Evolutionary conservation across 1,140 invertebrate species (phyloP), one percentile per base, ranked within the genome.

Genomic region (Sycophaga agraensis): DNA sequence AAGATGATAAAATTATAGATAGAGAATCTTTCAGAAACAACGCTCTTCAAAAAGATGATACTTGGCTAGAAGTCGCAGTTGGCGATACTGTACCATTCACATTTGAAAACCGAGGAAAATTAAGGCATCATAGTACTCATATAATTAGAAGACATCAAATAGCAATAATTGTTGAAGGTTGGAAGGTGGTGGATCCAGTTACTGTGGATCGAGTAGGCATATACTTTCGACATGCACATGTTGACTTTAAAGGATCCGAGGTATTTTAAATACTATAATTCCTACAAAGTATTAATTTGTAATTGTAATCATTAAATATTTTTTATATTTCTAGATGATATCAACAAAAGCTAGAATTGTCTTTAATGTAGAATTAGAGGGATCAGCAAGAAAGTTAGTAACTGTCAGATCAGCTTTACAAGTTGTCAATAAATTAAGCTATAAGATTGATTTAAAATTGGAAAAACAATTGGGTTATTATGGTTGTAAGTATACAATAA

Each of bases 191-290:
- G 55, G 85, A 87, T 65, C 93, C 96, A 14, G 90, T 99, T 1
- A 93, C 93, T 2, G 90, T 99, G 1, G 96, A 99, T 80, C 91
- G 92, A 80, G 95, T 98, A 14, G 97, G 96, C 1, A 86, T 93
- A 16, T 99, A 92, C 78, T 99, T 98, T 75, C 81, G 96, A 54
- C 85, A 92, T 66, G 87, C 91, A 1, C 83, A 84, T 17, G 82
- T 83, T 7, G 83, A 87, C 39, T 51, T 73, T 26, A 66, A 60
- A 49, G 65, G 57, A 28, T 66, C 73, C 43, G 71, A 79, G 45
- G 77, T 77, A 54, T n/a, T n/a, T n/a, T 28, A 31, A 31, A 53
- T 4, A 48, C 28, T 5, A 43, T 14, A 45, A 48, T 46, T 53
- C n/a, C n/a, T n/a, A n/a, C n/a, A n/a, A n/a, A n/a, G n/a, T n/a